These are phyloP conservation scores for Oryzaephilus surinamensis DNA, from an alignment of 1,140 invertebrate species.

Conservation along the genomic window DNA sequence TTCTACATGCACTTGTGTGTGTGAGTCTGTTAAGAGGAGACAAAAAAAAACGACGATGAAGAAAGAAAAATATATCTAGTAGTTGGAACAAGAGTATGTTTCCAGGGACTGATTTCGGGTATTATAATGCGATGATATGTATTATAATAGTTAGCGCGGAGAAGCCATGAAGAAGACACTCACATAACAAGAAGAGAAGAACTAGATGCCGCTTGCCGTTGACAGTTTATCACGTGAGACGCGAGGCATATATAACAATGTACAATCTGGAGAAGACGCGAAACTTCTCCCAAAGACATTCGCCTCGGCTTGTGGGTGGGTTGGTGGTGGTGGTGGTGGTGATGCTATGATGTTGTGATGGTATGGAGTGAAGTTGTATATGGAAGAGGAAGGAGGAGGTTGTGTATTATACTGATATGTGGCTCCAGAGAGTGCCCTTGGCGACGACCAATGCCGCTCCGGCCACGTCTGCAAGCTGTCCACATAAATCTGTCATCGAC, in stretches of 20 bases:
- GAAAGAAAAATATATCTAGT: no score
- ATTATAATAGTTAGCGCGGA: conserved; percentile 14
- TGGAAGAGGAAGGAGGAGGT: background rate
- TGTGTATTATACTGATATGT: background rate
- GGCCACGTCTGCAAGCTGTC: conserved; percentile 32
- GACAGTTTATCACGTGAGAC: conserved; percentile 24
- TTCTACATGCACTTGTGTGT: no score
- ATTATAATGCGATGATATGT: background rate
- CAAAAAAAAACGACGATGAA: no score
- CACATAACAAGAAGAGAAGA: conserved; percentile 15
- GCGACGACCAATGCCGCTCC: conserved; percentile 8
- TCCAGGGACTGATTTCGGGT: no score
- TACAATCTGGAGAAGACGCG: conserved; percentile 19
- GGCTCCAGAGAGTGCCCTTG: no score
- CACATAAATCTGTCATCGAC: conserved; percentile 36
- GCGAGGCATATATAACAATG: conserved; percentile 20
- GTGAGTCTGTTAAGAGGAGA: no score
- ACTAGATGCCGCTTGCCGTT: conserved; percentile 14
- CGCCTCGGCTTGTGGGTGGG: background rate
- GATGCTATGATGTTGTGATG: no score
- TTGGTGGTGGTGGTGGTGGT: conserved; percentile 1
- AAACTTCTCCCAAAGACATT: conserved; percentile 6
- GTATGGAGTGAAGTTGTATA: no score
- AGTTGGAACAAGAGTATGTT: no score
- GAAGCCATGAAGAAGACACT: background rate